Base-by-base conservation (phyloP, 2,113 vertebrate genomes). In the Pluvianellus socialis region DNA sequence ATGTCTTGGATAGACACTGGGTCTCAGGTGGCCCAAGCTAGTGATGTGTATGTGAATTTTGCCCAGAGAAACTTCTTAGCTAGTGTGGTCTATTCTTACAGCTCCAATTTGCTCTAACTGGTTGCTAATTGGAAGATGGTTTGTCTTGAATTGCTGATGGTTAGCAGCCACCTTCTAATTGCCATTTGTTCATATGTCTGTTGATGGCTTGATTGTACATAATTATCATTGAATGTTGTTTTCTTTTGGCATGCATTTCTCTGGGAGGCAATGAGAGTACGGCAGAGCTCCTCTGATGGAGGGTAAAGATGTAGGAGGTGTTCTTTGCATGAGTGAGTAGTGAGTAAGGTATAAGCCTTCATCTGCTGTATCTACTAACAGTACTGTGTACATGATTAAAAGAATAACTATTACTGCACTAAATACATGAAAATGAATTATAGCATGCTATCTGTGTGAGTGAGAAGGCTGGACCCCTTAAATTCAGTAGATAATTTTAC, bases 171-270 rank as follows among this genome's bases (percentile, higher is more conserved):
- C 42, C 17, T 79, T 58, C 53, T 67, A 52, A 35, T 59, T 50
- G 27, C 38, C 1, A 0, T 72, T 75, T 56, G 15, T 45, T 70
- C 3, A 0, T 47, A 23, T 0, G 3, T 53, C 28, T 79, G 65
- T 72, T 67, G n/a, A 4, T 62, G 32, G n/a, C 66, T 94, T 63
- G 55, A 32, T 84, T 77, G 20, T 27, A 26, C 22, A 30, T 63
- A 59, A 44, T 80, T 81, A 44, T 52, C 6, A 9, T 70, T 71
- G 53, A 56, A 30, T 24, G 22, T 32, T 61, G n/a, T 45, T 86
- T 93, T 79, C 49, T 73, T 8, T 70, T 9, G 71, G n/a, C 30
- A 21, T 59, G 17, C 5, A 2, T 76, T 79, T 91, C 45, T 88
- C 18, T 81, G 38, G 52, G 24, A 77, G 18, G 55, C 59, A 63